phyloP scores from a whole-genome alignment of 2,113 vertebrate species.

The Petroica traversi region DNA sequence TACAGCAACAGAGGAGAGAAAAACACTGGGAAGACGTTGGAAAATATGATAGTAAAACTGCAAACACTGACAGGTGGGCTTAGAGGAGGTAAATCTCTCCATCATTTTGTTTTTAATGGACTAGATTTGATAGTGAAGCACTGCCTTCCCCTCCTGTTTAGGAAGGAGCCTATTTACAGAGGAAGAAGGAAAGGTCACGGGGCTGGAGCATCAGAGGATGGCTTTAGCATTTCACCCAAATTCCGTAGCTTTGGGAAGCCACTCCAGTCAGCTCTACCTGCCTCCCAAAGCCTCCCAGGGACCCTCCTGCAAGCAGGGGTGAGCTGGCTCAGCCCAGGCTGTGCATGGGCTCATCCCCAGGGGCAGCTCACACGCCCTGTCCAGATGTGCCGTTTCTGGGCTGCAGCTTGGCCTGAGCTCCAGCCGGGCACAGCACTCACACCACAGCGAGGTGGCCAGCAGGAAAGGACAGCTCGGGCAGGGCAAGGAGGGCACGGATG shows the following conservation, averaged over 20 bases:
- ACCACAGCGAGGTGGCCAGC: accelerated
- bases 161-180: background rate
- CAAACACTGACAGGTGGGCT: constrained; percentile 14
- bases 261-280: background rate
- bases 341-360: accelerated
- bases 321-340: background rate
- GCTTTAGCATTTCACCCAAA: accelerated
- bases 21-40: constrained; percentile 27
- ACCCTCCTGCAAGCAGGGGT: background rate
- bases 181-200: background rate
- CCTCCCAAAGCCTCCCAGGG: background rate
- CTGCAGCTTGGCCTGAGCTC: background rate
- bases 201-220: background rate
- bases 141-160: background rate
- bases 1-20: constrained; percentile 5
- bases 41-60: constrained; percentile 22
- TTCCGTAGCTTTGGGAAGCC: background rate
- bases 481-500: background rate
- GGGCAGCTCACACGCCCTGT: background rate
- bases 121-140: background rate
- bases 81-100: background rate
- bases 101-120: background rate
- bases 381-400: background rate
- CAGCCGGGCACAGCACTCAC: background rate
- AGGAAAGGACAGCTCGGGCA: background rate